Base-by-base conservation (phyloP, 2,113 vertebrate genomes). In the Cepphus grylle region DNA sequence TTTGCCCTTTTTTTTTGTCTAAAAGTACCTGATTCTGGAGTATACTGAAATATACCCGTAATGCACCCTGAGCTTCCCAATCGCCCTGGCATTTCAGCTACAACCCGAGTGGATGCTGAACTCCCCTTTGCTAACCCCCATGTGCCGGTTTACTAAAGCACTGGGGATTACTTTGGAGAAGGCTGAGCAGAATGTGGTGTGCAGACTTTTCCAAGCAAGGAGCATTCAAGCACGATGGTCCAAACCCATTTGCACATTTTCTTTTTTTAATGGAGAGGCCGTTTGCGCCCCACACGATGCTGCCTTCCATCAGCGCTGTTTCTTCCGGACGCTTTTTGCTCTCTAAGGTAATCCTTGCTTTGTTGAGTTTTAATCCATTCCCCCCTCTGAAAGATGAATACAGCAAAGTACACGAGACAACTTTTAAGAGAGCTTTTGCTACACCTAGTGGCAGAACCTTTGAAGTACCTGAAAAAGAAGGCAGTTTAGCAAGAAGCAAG, bases 361-460 rank as follows among this genome's bases (percentile, higher is more conserved):
- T 14, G 19, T 23, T 67, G 59, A 55, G 8, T 66, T 94, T 87
- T 59, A 61, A 30, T 53, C 58, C 2, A 1, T 36, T 72, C 62
- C 4, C 6, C 2, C 1, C 2, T 71, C 62, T 30, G 29, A 63
- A 93, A 66, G 27, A 53, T 42, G 52, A 95, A 59, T 50, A 45
- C 18, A 43, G 38, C 12, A 1, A 52, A 77, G 11, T 20, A 20
- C 10, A 18, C 0, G 34, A 77, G n/a, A 20, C 32, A 66, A 43
- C 12, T 82, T 96, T 55, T 55, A 83, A 77, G 93, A 95, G 95
- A 92, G 67, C 93, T 96, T 94, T 95, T 97, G 93, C 96, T 96
- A 94, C 97, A 97, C 53, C 96, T 97, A 97, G 97, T 95, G 96
- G 95, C 69, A 83, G 67, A 93, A 8, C 16, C 62, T 90, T 80